Evolutionary conservation across 2,888 invertebrate genomes (phyloP), one percentile per base, ranked within the genome.

Genomic region (Cancer borealis): DNA sequence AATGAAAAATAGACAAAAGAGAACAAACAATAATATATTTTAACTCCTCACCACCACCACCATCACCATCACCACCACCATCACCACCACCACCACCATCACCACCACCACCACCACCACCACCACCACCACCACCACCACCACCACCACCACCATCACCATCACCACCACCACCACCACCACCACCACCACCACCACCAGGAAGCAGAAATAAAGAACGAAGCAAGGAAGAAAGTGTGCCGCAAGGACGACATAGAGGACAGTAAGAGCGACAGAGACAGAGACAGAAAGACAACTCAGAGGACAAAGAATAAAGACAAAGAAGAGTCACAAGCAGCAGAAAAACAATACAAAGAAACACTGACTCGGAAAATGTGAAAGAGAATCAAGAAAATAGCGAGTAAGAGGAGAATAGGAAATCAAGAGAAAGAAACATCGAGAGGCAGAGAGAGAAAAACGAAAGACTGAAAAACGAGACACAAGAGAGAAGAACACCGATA

Each of bases 141-240:
- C 39, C 39, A 39, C 39, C 39, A 8, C 21, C 49, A 54, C 26
- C 47, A 84, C n/a, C n/a, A n/a, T n/a, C n/a, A n/a, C n/a, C n/a
- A n/a, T n/a, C n/a, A n/a, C n/a, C n/a, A n/a, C n/a, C n/a, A n/a
- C n/a, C n/a, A n/a, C n/a, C n/a, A n/a, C n/a, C n/a, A n/a, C n/a
- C n/a, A n/a, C n/a, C n/a, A 39, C 39, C 39, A 39, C 39, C 39
- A 39, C 39, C 39, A 8, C 21, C 49, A 54, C 26, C 47, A 84
- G 46, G 73, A 79, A 30, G 92, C 73, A n/a, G 92, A 92, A 84
- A 49, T n/a, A 39, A 39, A 39, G 45, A 92, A 93, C 8, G 73
- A 93, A 30, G 47, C 17, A 73, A 26, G 46, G 6, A 89, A 26
- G n/a, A 90, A 93, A 93, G 39, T 39, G 39, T 2, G 39, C 39